These are phyloP conservation scores for Euura lappo DNA, from an alignment of 1,140 invertebrate species.

Conservation along the genomic window DNA sequence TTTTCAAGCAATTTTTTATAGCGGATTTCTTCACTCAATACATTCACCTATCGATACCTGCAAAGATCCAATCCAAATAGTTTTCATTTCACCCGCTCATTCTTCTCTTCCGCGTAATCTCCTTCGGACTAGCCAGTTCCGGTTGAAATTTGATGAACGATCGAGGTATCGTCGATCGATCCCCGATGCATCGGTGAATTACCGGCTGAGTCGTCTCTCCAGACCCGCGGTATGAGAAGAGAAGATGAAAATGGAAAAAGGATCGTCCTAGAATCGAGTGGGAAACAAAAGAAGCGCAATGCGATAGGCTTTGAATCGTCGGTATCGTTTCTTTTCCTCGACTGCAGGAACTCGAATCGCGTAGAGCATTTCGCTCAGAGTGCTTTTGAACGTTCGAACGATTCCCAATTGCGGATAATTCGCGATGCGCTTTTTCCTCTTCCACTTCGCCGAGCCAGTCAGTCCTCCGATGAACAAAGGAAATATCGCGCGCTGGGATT, in stretches of 20 bases:
- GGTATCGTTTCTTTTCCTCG: not conserved
- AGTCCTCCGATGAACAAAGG: constrained; percentile 1
- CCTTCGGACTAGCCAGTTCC: too few species aligned
- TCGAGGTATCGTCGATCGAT: too few species aligned
- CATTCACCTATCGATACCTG: too few species aligned
- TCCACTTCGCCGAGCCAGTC: constrained; percentile 3
- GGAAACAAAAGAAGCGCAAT: not conserved
- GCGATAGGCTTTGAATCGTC: constrained; percentile 1
- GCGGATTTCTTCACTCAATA: too few species aligned
- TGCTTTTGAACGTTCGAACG: constrained; percentile 51
- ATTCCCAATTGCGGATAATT: constrained; percentile 49
- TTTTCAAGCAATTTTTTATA: too few species aligned
- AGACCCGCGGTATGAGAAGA: not conserved
- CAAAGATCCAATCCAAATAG: too few species aligned
- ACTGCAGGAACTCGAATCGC: not conserved
- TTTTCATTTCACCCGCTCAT: too few species aligned
- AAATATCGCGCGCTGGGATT: not conserved
- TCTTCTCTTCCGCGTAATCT: too few species aligned
- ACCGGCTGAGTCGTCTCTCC: too few species aligned
- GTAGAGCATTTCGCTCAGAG: constrained; percentile 26
- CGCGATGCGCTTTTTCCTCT: constrained; percentile 43
- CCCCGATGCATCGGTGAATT: too few species aligned
- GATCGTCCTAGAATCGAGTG: not conserved
- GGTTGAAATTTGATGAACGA: too few species aligned
- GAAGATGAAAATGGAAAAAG: constrained; percentile 18